These are phyloP conservation scores for Nebria brevicollis DNA, from an alignment of 2,888 invertebrate genomes.

Conservation along the genomic window DNA sequence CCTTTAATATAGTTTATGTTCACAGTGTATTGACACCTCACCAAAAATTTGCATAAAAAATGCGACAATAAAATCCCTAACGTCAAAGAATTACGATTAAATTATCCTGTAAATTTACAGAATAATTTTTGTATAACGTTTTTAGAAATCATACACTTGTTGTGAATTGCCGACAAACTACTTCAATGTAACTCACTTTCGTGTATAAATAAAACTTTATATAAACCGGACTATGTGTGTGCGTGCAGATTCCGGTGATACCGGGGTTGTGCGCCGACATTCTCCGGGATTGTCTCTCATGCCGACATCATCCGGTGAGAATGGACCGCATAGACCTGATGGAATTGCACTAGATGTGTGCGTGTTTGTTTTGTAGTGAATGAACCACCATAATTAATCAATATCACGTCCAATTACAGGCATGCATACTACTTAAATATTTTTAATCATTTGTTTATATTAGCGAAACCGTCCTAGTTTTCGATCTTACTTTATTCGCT, in stretches of 20 bases:
- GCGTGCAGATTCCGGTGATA: not conserved
- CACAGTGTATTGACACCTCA: not conserved
- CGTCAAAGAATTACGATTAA: too few relatives aligned
- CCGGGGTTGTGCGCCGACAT: not conserved
- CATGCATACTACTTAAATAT: not conserved
- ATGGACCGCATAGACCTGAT: not conserved
- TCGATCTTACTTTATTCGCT: too few relatives aligned
- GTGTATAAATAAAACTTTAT: not conserved
- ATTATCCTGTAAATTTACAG: too few relatives aligned
- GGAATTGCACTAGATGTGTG: not conserved
- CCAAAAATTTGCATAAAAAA: too few relatives aligned
- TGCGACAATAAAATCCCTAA: too few relatives aligned
- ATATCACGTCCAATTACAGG: not conserved
- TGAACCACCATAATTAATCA: not conserved
- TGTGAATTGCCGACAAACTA: not conserved
- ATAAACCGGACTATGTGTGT: not conserved
- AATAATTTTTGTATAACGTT: too few relatives aligned
- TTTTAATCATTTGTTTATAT: not conserved
- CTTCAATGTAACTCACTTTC: not conserved
- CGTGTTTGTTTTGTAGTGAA: not conserved
- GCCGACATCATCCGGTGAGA: not conserved
- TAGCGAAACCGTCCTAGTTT: not conserved
- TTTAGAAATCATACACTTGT: not conserved
- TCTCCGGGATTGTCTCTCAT: not conserved
- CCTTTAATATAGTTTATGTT: too few relatives aligned